Evolutionary conservation across 2,888 invertebrate species (phyloP).

Genomic region (Ditula angustiorana): DNA sequence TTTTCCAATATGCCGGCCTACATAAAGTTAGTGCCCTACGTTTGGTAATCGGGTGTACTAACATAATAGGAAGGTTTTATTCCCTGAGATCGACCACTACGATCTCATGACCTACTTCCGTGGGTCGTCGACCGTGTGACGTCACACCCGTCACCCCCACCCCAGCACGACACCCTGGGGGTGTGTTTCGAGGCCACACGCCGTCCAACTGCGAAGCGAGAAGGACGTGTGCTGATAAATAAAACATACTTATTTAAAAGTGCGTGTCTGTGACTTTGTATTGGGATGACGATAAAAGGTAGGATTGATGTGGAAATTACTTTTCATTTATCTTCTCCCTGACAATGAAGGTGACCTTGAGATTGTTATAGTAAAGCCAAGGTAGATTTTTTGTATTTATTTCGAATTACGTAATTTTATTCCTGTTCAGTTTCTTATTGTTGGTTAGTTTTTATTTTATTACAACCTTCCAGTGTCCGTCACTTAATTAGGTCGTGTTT

Average conservation of each 20-base stretch:
- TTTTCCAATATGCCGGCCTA: constrained; percentile 38
- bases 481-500: background rate
- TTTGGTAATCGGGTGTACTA: constrained; percentile 44
- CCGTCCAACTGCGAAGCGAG: constrained; percentile 59
- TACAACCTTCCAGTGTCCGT: background rate
- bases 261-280: constrained; percentile 47
- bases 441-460: background rate
- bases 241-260: constrained; percentile 49
- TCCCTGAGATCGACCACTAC: constrained; percentile 69
- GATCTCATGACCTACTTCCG: constrained; percentile 76
- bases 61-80: constrained; percentile 55
- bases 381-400: background rate
- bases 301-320: constrained; percentile 35
- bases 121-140: constrained; percentile 81
- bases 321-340: background rate
- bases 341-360: constrained; percentile 15
- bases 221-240: constrained; percentile 59
- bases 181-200: constrained; percentile 81
- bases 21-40: constrained; percentile 38
- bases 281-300: constrained; percentile 75
- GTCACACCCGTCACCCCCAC: constrained; percentile 65
- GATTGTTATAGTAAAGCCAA: background rate
- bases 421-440: constrained; percentile 7
- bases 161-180: constrained; percentile 66
- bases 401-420: constrained; percentile 28